A percentile compares a stretch with the other conserved stretches of the same genome.
phyloP scores from a whole-genome alignment of 1,140 invertebrate species.

The Catajapyx aquilonaris region DNA sequence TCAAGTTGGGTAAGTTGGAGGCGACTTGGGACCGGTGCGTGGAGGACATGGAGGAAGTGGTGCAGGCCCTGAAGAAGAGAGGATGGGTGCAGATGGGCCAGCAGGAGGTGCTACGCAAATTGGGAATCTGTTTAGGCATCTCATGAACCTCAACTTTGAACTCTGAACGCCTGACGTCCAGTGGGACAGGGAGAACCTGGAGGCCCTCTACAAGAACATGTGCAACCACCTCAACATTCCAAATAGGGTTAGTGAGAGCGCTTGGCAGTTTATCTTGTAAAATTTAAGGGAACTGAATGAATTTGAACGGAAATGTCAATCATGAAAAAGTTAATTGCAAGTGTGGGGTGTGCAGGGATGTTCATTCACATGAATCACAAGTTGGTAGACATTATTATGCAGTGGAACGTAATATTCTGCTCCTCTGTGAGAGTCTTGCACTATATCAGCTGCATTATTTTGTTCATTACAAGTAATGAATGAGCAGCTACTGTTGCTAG shows the following conservation, averaged over 20 bases:
- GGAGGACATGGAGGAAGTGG: conserved; percentile 57
- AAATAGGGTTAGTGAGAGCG: conserved; percentile 62
- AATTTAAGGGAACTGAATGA: no score
- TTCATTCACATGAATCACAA: no score
- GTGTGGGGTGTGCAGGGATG: no score
- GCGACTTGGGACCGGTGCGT: conserved; percentile 59
- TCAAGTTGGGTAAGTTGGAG: conserved; percentile 84
- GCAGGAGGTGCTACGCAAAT: conserved; percentile 59
- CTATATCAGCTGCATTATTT: no score
- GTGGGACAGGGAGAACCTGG: conserved; percentile 79
- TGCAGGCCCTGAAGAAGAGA: conserved; percentile 55
- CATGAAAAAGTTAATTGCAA: no score
- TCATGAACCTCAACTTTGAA: conserved; percentile 80
- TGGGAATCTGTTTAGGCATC: conserved; percentile 67
- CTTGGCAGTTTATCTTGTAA: conserved; percentile 39
- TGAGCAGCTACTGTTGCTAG: conserved; percentile 81
- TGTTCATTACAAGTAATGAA: no score
- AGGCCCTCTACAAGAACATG: conserved; percentile 55
- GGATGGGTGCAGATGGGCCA: conserved; percentile 39
- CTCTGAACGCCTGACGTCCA: conserved; percentile 92
- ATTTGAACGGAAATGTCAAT: no score
- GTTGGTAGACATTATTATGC: no score
- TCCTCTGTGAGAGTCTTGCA: no score
- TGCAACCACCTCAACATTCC: conserved; percentile 65
- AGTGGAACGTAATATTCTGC: no score